A percentile compares a stretch with the other conserved stretches of the same genome.
Conservation (phyloP, 2,888 invertebrate species). For the Dicycla oo region DNA sequence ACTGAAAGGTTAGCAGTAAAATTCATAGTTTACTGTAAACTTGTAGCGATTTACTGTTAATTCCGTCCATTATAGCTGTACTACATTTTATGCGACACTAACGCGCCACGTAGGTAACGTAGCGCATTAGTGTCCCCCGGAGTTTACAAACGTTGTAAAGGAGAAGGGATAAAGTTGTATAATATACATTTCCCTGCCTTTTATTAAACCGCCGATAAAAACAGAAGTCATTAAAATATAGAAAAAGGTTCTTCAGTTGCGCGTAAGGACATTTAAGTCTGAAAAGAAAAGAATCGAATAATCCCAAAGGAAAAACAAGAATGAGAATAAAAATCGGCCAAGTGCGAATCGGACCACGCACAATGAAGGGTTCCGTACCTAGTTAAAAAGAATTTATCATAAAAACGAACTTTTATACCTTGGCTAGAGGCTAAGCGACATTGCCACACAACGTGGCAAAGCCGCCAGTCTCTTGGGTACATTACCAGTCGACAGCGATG, state of each 20-base stretch:
- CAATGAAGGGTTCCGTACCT: too few species aligned
- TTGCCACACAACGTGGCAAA: too few species aligned
- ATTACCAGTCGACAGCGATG: too few species aligned
- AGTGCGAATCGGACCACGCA: too few species aligned
- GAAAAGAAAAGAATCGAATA: conserved; percentile 45
- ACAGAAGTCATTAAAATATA: conserved; percentile 31
- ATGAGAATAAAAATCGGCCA: conserved; percentile 58
- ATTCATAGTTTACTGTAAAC: conserved; percentile 38
- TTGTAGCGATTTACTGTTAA: conserved; percentile 42
- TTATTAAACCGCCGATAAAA: conserved; percentile 17
- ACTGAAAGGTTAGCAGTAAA: conserved; percentile 15
- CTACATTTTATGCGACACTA: conserved; percentile 39
- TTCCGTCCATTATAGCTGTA: conserved; percentile 35
- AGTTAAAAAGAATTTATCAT: too few species aligned
- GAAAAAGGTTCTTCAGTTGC: conserved; percentile 20
- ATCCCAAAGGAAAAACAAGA: conserved; percentile 51
- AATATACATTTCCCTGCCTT: conserved; percentile 6
- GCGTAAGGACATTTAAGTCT: conserved; percentile 33
- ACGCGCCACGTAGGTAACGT: conserved; percentile 11
- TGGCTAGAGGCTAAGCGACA: too few species aligned
- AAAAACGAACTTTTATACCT: too few species aligned
- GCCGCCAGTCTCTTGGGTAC: too few species aligned
- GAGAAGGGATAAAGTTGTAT: conserved; percentile 26
- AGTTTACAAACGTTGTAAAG: conserved; percentile 39
- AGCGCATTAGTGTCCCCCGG: conserved; percentile 37